A percentile compares a stretch with the other conserved stretches of the same genome.
These are phyloP conservation scores for Mareca penelope DNA, from an alignment of 2,797 vertebrate genomes.

Conservation along the genomic window DNA sequence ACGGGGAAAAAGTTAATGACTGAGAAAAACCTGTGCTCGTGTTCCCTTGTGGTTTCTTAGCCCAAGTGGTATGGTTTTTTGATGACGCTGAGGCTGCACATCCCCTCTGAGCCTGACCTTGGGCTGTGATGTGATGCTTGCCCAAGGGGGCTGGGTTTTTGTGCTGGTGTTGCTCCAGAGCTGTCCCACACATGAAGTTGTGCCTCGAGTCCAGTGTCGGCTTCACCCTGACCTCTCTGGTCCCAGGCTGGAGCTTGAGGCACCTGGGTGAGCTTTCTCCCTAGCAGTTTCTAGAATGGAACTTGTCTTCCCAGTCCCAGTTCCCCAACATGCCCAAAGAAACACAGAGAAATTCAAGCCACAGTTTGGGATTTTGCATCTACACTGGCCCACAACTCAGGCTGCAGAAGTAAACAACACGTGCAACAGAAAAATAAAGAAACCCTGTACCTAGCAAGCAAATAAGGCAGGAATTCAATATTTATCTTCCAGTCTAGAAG, in stretches of 20 bases:
- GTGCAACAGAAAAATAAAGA: background rate
- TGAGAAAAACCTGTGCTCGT: background rate
- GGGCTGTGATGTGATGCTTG: background rate
- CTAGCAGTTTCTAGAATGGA: background rate
- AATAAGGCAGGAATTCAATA: background rate
- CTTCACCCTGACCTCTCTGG: background rate
- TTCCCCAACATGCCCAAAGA: background rate
- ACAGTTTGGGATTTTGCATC: background rate
- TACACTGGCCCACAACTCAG: background rate
- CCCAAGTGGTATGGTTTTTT: background rate
- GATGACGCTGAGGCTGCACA: background rate
- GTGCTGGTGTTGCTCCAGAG: background rate
- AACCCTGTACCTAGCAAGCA: background rate
- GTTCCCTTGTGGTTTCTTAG: background rate
- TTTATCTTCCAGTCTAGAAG: background rate
- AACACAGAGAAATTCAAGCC: background rate
- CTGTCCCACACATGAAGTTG: background rate
- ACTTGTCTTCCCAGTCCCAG: background rate
- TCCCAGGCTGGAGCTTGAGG: background rate
- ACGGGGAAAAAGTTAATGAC: background rate
- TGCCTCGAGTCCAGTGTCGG: background rate
- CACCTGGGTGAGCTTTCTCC: background rate
- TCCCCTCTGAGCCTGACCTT: background rate
- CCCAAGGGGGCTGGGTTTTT: background rate
- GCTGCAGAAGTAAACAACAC: background rate